phyloP scores from a whole-genome alignment of 2,113 vertebrate species.

The Semnornis frantzii region DNA sequence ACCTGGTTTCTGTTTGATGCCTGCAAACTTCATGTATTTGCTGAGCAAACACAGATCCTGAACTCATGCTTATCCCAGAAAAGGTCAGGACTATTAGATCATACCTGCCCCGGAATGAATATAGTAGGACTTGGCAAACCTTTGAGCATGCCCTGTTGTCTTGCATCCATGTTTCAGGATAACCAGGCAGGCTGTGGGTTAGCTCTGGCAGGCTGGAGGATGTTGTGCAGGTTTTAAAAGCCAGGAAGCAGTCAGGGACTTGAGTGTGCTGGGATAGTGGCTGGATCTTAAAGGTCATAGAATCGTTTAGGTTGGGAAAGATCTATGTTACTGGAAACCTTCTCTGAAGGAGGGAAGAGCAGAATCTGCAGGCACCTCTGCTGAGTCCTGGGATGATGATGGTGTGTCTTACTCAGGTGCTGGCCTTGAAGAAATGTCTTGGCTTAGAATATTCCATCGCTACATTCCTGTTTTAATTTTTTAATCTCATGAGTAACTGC shows the following conservation, averaged over 20 bases:
- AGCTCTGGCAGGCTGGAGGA: background rate
- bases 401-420: fast-evolving
- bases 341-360: background rate
- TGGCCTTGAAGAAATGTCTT: background rate
- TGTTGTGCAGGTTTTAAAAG: background rate
- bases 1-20: background rate
- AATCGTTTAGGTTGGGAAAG: too few relatives aligned
- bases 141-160: background rate
- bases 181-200: background rate
- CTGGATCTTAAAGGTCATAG: too few relatives aligned
- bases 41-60: background rate
- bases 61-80: background rate
- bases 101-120: background rate
- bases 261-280: too few relatives aligned
- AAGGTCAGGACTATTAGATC: background rate
- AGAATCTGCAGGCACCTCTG: background rate
- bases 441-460: background rate
- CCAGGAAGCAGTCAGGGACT: background rate
- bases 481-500: background rate
- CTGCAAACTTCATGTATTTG: background rate
- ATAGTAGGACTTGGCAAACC: background rate
- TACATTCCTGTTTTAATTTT: background rate
- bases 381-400: background rate
- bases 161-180: background rate
- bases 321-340: background rate